Evolutionary conservation across 1,140 invertebrate genomes (phyloP), one percentile per base, ranked within the genome.

Genomic region (Reticulitermes speratus): DNA sequence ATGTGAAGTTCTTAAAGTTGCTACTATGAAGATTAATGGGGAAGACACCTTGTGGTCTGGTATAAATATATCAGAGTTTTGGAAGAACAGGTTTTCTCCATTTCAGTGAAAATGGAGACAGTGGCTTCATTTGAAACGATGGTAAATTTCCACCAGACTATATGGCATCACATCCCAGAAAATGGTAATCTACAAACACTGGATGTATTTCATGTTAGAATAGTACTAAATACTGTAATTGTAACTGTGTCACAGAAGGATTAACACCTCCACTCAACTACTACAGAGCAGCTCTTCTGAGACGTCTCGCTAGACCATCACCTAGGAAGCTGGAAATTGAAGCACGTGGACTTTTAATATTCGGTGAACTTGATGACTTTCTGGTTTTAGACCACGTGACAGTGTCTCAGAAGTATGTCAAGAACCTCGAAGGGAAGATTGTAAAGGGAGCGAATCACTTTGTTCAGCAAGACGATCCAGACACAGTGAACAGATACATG

Each of bases 401-500:
- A 16, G 86, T 90, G 23, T 91, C 92, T 82, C 90, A 91, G 85
- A 87, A 92, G 23, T 90, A 91, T 85, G 92, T 93, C 52, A 88
- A 91, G 9, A 89, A 91, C 85, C 90, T 93, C 5, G 91, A 91
- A 85, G 91, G 94, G 0, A 89, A 91, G 85, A 90, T 92, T 38
- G 89, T 95, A 6, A 89, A 92, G 55, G 90, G 89, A n/a, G 90
- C 90, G 21, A 92, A 92, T 59, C 95, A 96, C 89, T 95, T 94
- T 90, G 91, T 95, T 11, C 94, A 94, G 87, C 93, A 95, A 90
- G 94, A 95, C 88, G 90, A 92, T 83, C 94, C 94, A 9, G 90
- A 91, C 16, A 89, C 91, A 88, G 92, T 94, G 0, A 96, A 96
- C 88, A 89, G 91, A 69, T 87, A 91, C 32, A 93, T 96, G 83